phyloP scores from a whole-genome alignment of 1,140 invertebrate species.

The Diabrotica virgifera region DNA sequence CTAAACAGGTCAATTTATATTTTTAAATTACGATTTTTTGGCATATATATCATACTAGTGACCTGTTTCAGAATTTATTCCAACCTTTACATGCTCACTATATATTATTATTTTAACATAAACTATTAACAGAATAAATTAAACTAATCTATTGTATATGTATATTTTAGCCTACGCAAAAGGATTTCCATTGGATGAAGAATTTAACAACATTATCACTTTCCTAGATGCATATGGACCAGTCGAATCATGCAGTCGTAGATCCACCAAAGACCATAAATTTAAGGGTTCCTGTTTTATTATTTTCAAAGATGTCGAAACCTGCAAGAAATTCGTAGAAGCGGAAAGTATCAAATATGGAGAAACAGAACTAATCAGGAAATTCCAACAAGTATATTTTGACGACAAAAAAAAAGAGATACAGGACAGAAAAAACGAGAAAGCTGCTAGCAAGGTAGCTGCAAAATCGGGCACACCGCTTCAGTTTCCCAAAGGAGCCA shows the following conservation, averaged over 20 bases:
- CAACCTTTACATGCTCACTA: too few relatives aligned
- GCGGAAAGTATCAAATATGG: slow-evolving; percentile 67
- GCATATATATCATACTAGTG: too few relatives aligned
- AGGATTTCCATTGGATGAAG: slow-evolving; percentile 75
- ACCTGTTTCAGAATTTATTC: too few relatives aligned
- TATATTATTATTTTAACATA: neutral
- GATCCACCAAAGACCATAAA: slow-evolving; percentile 60
- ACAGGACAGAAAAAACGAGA: slow-evolving; percentile 57
- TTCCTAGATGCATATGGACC: slow-evolving; percentile 71
- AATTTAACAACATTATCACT: slow-evolving; percentile 69
- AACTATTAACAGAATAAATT: neutral
- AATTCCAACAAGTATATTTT: slow-evolving; percentile 71
- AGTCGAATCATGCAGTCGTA: slow-evolving; percentile 75
- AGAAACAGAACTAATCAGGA: slow-evolving; percentile 65
- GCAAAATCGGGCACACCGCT: slow-evolving; percentile 48
- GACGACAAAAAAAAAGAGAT: slow-evolving; percentile 67
- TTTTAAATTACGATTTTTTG: too few relatives aligned
- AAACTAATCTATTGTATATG: neutral
- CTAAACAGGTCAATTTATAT: too few relatives aligned
- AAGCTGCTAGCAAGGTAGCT: slow-evolving; percentile 51
- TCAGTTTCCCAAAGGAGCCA: slow-evolving; percentile 63
- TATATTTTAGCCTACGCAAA: slow-evolving; percentile 71
- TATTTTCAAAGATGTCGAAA: slow-evolving; percentile 74
- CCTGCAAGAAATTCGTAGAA: slow-evolving; percentile 63
- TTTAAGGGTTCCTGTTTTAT: slow-evolving; percentile 92